Percentiles rank a stretch among this genome's conserved stretches.
These are phyloP conservation scores for Heliocidaris tuberculata DNA, from an alignment of 35 echinoderm and acorn worm species.

Conservation along the genomic window DNA sequence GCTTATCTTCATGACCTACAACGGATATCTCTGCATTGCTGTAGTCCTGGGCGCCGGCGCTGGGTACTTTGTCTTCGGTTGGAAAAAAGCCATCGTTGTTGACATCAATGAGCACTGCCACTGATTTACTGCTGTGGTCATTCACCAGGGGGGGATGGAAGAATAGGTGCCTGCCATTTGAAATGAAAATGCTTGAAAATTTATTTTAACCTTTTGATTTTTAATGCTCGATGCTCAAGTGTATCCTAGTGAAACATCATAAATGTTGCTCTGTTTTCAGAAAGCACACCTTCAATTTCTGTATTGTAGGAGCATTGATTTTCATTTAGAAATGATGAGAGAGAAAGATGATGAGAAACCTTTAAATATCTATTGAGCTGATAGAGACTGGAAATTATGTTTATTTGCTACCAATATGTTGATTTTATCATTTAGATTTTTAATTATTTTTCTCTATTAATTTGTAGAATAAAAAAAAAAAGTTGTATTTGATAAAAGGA, in stretches of 20 bases:
- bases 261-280: too few relatives aligned
- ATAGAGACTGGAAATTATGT: too few relatives aligned
- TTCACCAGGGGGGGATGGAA: neutral
- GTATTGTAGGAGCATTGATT: neutral
- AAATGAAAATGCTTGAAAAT: neutral
- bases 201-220: neutral
- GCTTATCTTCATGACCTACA: conserved; percentile 99
- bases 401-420: too few relatives aligned
- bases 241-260: too few relatives aligned
- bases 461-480: too few relatives aligned
- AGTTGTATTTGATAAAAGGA: too few relatives aligned
- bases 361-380: too few relatives aligned
- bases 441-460: too few relatives aligned
- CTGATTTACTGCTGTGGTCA: conserved; percentile 31
- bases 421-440: too few relatives aligned
- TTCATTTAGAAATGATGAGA: neutral
- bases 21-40: conserved; percentile 87
- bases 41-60: conserved; percentile 75
- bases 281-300: neutral
- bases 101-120: conserved; percentile 99
- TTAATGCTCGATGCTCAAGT: neutral
- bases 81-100: conserved; percentile 86
- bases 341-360: too few relatives aligned
- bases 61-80: conserved; percentile 91
- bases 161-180: neutral